Base-by-base conservation (phyloP, 2,888 invertebrate genomes). In the Azorinus chamasolen region DNA sequence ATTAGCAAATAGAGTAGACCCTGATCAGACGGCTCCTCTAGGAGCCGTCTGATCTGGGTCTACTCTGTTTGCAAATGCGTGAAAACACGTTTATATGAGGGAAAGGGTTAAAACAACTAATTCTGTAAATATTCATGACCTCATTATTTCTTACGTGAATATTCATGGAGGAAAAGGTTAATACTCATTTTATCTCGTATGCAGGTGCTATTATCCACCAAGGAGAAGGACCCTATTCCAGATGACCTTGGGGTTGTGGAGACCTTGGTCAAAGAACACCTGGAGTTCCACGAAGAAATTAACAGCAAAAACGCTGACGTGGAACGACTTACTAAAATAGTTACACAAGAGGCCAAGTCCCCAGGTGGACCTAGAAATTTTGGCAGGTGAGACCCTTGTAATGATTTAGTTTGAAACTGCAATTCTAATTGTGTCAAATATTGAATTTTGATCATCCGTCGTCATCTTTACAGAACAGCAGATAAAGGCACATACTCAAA, bases 211-310 rank as follows among this genome's bases (percentile, higher is more conserved):
- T 84, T 93, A 46, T 84, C 90, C 37, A 89, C 92, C 54, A 93
- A 93, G 80, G 91, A 92, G 73, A 84, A 87, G 46, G 93, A 92
- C 72, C 88, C 91, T 0, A 89, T 91, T 18, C 92, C 92, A 14
- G 91, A 92, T 48, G 91, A 92, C 74, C 87, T 93, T 27, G 87
- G 89, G 39, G 91, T 92, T 4, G 92, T 93, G 4, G 92, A 92
- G 66, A 87, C 88, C 10, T 85, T 93, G 25, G 84, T 89, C 54
- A 91, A 89, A 71, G 92, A 92, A 74, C 93, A 93, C 69, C 6
- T 91, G 91, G 92, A 92, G 75, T 92, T 93, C 82, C 92, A 92
- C 69, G 92, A 93, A 27, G 92, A 92, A 55, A 85, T 92, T 18
- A 85, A 88, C 6, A 87, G 87, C 68, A 92, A 91, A 77, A 91